Percentiles rank a stretch among this genome's conserved stretches.
phyloP scores from a whole-genome alignment of 2,797 vertebrate species.

The Urosaurus nigricauda region DNA sequence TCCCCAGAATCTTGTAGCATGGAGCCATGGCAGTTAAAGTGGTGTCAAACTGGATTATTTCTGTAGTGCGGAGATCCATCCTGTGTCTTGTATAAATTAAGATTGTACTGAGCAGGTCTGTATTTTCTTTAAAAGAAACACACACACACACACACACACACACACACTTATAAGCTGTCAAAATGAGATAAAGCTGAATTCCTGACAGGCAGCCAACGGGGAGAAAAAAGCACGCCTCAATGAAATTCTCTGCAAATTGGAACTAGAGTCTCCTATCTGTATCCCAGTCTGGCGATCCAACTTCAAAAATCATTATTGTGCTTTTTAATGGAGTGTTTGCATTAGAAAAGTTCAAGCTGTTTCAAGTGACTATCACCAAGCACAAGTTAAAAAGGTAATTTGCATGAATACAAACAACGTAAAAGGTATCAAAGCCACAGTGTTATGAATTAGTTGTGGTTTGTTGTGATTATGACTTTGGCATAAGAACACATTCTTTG shows the following conservation, averaged over 20 bases:
- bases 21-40: too few species aligned
- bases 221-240: not conserved
- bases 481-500: not conserved
- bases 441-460: slow-evolving; percentile 50
- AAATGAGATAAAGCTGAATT: slow-evolving; percentile 2
- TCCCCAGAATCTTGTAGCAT: too few species aligned
- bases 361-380: slow-evolving; percentile 57
- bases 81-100: not conserved
- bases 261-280: slow-evolving; percentile 16
- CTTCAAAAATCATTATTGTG: slow-evolving; percentile 44
- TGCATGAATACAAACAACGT: slow-evolving; percentile 49
- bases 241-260: slow-evolving; percentile 9
- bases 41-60: too few species aligned
- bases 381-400: slow-evolving; percentile 66
- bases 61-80: not conserved
- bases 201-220: slow-evolving; percentile 10
- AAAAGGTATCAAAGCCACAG: slow-evolving; percentile 41
- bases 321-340: slow-evolving; percentile 29
- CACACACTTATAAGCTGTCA: not conserved
- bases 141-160: not conserved
- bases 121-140: not conserved
- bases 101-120: not conserved
- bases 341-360: slow-evolving; percentile 59
- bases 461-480: slow-evolving; percentile 42
- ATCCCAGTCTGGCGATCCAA: slow-evolving; percentile 7